Evolutionary conservation across 2,797 vertebrate species (phyloP).

Genomic region (Pteropus rufus): DNA sequence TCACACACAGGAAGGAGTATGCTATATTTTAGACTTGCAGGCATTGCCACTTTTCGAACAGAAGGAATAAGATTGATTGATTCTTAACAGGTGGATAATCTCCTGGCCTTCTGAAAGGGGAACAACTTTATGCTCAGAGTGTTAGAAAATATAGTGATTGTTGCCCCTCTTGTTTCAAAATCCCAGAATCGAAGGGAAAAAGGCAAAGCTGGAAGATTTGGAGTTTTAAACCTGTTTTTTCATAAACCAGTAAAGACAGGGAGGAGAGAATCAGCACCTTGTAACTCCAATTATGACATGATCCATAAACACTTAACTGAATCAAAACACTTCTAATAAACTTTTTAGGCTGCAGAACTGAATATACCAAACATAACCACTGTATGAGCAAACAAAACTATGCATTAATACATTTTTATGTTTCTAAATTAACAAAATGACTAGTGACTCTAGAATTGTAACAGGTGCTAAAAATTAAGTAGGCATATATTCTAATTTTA

Average conservation of each 20-base stretch:
- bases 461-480: neutral
- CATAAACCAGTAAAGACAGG: constrained; percentile 5
- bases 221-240: neutral
- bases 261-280: neutral
- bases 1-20: neutral
- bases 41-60: neutral
- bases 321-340: neutral
- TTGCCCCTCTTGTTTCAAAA: neutral
- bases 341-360: neutral
- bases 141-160: neutral
- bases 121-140: neutral
- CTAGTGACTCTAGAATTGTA: neutral
- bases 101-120: neutral
- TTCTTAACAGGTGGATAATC: neutral
- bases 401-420: neutral
- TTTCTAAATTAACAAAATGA: neutral
- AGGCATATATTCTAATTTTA: neutral
- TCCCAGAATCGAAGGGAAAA: neutral
- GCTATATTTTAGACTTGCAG: neutral
- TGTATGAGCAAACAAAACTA: neutral
- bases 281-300: neutral
- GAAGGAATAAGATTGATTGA: neutral
- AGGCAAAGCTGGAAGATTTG: neutral
- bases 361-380: neutral
- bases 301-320: neutral